Evolutionary conservation across 2,113 vertebrate genomes (phyloP), one percentile per base, ranked within the genome.

Genomic region (Sigmodon hispidus): DNA sequence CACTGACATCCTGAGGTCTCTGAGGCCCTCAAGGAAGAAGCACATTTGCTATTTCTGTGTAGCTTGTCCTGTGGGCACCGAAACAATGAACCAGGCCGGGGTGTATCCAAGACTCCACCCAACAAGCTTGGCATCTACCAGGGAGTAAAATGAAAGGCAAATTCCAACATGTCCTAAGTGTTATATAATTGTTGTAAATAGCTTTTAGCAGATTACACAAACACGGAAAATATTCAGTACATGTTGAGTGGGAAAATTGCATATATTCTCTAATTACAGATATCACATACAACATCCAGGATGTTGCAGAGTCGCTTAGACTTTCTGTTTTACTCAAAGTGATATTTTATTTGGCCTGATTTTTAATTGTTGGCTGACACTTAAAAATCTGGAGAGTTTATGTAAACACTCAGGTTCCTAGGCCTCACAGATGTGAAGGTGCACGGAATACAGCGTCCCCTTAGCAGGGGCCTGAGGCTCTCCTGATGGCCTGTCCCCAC

Each of bases 151-250:
- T 5, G 67, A 2, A 52, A 86, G 94, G 94, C 96, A 31, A 65
- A 95, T 93, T 96, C 15, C 3, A 43, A 90, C 96, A 89, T 0
- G 83, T 70, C 94, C 93, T 4, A 19, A 76, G 43, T 63, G 34
- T 96, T 72, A 89, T 52, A 91, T 69, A 94, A 96, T 50, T 94
- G 7, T 1, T 3, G 67, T 55, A 89, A 86, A 75, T 22, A 85
- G 93, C 96, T 88, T 85, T 86, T 57, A 79, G 48, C 87, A 75
- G 76, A 67, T 96, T 92, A 86, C 52, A 7, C 93, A 94, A 92
- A 94, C 81, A 57, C 0, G 90, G 95, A 90, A 95, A 95, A 67
- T 86, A 96, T 94, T 95, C 90, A 7, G 22, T 34, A 84, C 80
- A 70, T 16, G 88, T 24, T 65, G 67, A 94, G 93, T 45, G 91